These are phyloP conservation scores for Venusia cambrica DNA, from an alignment of 2,888 invertebrate species.

Conservation along the genomic window DNA sequence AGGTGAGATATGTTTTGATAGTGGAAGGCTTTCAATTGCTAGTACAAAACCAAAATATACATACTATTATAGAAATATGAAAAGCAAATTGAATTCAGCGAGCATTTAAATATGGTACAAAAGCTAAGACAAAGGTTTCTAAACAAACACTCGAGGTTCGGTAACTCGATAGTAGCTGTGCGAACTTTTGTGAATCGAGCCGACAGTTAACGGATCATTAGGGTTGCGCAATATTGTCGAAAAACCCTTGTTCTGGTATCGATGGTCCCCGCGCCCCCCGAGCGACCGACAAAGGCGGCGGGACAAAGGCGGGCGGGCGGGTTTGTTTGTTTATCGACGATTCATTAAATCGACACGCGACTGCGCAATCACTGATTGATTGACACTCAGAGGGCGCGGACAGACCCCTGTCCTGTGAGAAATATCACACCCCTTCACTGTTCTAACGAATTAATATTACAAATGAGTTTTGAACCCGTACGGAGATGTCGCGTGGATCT, in stretches of 20 bases:
- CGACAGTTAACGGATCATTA: constrained; percentile 36
- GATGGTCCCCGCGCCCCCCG: constrained; percentile 26
- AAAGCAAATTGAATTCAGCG: no score
- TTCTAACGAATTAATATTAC: neutral
- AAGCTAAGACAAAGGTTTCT: no score
- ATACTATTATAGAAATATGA: no score
- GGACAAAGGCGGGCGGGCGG: constrained; percentile 23
- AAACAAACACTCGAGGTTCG: no score
- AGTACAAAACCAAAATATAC: no score
- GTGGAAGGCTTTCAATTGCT: no score
- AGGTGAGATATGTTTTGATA: no score
- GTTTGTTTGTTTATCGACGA: constrained; percentile 50
- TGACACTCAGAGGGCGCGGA: constrained; percentile 31
- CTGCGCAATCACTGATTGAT: constrained; percentile 46
- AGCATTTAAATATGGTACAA: no score
- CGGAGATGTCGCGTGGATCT: no score
- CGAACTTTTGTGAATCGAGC: no score
- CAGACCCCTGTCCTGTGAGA: neutral
- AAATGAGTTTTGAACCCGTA: no score
- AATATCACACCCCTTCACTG: constrained; percentile 5
- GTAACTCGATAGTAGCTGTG: no score
- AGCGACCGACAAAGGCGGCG: constrained; percentile 24
- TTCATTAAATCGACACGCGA: constrained; percentile 63
- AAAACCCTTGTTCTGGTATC: constrained; percentile 26
- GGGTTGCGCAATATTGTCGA: constrained; percentile 30